These are phyloP conservation scores for Premnoplex brunnescens DNA, from an alignment of 2,797 vertebrate species.

Conservation along the genomic window DNA sequence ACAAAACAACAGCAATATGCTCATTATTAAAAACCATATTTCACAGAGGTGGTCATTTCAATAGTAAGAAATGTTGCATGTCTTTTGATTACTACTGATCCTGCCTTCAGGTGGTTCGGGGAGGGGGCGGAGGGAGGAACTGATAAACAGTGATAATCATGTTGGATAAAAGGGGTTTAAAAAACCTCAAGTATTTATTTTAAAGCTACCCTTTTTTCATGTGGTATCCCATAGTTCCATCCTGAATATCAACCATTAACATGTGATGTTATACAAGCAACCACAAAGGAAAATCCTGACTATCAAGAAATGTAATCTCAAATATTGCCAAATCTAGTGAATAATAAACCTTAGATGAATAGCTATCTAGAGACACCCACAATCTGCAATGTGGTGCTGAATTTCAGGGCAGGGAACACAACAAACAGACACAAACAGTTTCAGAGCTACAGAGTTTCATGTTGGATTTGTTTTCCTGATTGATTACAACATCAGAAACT, in stretches of 20 bases:
- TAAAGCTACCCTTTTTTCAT: slow-evolving; percentile 1
- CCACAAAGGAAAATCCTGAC: slow-evolving; percentile 32
- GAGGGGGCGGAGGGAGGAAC: neutral
- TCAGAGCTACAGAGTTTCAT: neutral
- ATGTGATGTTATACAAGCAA: neutral
- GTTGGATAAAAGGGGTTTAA: neutral
- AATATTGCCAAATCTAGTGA: slow-evolving; percentile 4
- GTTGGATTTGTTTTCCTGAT: neutral
- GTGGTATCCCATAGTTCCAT: slow-evolving; percentile 16
- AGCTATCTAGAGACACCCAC: neutral
- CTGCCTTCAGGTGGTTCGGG: slow-evolving; percentile 26
- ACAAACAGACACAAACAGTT: neutral
- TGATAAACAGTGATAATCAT: neutral
- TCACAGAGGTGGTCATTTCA: slow-evolving; percentile 22
- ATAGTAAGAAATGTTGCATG: neutral
- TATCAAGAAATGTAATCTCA: slow-evolving; percentile 11
- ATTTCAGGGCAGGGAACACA: slow-evolving; percentile 1
- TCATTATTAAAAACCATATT: slow-evolving; percentile 28
- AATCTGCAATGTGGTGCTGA: neutral
- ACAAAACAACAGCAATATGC: slow-evolving; percentile 10
- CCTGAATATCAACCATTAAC: slow-evolving; percentile 2
- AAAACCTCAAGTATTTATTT: neutral
- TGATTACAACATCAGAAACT: slow-evolving; percentile 17
- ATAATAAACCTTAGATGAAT: neutral
- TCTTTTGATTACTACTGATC: slow-evolving; percentile 26